Base-by-base conservation (phyloP, 1,140 invertebrate genomes). In the Drosophila tsacasi region DNA sequence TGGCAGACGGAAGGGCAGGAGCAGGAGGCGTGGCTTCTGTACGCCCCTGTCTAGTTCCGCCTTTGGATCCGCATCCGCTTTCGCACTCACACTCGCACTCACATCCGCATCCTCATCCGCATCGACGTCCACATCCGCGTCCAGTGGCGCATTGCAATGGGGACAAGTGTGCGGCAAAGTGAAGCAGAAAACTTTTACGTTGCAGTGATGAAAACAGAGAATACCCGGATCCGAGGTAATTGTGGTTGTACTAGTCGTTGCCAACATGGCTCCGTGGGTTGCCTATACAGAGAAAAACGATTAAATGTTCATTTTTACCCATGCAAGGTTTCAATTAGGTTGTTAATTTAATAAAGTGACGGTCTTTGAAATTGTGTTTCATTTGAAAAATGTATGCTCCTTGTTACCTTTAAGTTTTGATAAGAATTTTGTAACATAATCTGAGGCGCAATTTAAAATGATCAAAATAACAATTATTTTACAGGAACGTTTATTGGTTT, bases 121-220 rank as follows among this genome's bases (percentile, higher is more conserved):
- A 68, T 82, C 75, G 55, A 73, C 83, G 75, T 85, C 81, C 47
- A 97, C 71, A 69, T 82, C 81, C 59, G 79, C 89, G 77, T 85
- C 81, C 49, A 97, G 93, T 93, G 95, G 94, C 55, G 93, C 93
- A 76, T 94, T 93, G 93, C 96, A 97, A 67, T 95, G 94, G 66
- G 96, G 95, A 91, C 97, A 97, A 76, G 93, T 91, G 86, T 95
- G 94, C 10, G 96, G 96, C 75, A 97, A 94, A 63, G 94, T 93
- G 81, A 97, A 96, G 92, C 96, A 96, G 94, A 97, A 97, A 67
- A 97, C 95, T 94, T 97, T 96, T 59, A 95, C 94, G 49, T 95
- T 95, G 93, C 96, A 97, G 94, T 97, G 97, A 93, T 97, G 95
- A 93, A 96, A 96, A 94, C 96, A 97, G 85, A 97, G 93, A 91